Conservation (phyloP, 2,888 invertebrate species). For the Oscheius sp. region DNA sequence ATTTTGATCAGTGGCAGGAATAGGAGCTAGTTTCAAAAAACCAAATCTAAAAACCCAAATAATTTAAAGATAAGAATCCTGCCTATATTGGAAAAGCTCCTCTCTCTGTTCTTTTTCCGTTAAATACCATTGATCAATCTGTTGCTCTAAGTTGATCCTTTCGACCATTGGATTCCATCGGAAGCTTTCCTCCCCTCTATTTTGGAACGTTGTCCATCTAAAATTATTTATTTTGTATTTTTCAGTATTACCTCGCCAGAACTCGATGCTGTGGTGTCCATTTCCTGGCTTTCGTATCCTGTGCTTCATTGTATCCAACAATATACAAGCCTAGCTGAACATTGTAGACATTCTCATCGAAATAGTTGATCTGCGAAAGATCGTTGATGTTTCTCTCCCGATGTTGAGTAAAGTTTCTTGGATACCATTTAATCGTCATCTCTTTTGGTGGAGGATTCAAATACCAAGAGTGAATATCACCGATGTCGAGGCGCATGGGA, state of each 20-base stretch:
- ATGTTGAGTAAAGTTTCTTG: conserved; percentile 27
- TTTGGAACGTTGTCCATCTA: conserved; percentile 58
- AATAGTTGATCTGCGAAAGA: conserved; percentile 37
- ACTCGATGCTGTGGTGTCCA: conserved; percentile 58
- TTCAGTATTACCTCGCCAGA: conserved; percentile 33
- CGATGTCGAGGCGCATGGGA: conserved; percentile 65
- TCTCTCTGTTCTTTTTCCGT: conserved; percentile 54
- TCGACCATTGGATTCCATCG: conserved; percentile 40
- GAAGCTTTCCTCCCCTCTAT: conserved; percentile 53
- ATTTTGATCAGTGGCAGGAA: background rate
- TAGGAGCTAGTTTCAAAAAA: conserved; percentile 59
- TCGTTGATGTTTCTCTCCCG: conserved; percentile 12
- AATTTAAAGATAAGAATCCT: background rate
- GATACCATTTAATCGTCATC: conserved; percentile 62
- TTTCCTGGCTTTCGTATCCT: conserved; percentile 56
- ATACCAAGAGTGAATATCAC: conserved; percentile 61
- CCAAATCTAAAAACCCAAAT: conserved; percentile 52
- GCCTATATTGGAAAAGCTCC: conserved; percentile 58
- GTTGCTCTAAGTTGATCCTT: conserved; percentile 45
- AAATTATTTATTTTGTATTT: background rate
- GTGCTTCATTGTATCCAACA: conserved; percentile 60
- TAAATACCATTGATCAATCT: conserved; percentile 59
- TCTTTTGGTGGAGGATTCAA: conserved; percentile 52
- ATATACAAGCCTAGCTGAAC: conserved; percentile 61
- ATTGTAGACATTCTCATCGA: conserved; percentile 56